Conservation (phyloP, 2,113 vertebrate genomes). For the Silurus glanis region DNA sequence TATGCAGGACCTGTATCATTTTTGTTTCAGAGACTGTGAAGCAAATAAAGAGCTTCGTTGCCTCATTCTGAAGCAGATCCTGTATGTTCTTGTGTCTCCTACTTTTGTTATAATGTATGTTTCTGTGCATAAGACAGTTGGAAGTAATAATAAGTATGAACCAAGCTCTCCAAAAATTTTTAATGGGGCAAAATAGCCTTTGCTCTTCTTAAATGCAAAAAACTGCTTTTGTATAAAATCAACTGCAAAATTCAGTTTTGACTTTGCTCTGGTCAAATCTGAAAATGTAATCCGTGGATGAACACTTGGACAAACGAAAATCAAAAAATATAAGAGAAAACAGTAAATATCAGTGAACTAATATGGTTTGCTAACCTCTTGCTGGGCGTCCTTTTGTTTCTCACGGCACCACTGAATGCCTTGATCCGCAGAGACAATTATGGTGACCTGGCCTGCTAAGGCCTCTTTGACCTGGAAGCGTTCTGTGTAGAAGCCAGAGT, state of each 20-base stretch:
- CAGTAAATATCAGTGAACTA: neutral
- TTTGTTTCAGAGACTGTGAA: neutral
- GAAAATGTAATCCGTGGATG: neutral
- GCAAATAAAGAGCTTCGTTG: neutral
- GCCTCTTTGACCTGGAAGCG: constrained; percentile 88
- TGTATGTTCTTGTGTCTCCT: neutral
- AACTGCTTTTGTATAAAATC: neutral
- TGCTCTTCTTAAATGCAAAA: neutral
- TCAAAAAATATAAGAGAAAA: neutral
- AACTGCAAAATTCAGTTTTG: neutral
- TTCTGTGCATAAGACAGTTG: neutral
- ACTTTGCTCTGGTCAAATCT: neutral
- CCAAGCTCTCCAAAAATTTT: neutral
- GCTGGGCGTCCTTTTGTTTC: constrained; percentile 61
- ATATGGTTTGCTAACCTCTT: constrained; percentile 35
- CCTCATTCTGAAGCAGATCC: neutral
- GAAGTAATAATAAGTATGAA: constrained; percentile 3
- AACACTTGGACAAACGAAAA: neutral
- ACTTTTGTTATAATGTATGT: neutral
- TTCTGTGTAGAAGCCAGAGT: constrained; percentile 88
- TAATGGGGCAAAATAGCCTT: neutral
- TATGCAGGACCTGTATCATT: neutral
- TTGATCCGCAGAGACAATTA: constrained; percentile 87
- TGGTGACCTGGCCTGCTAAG: constrained; percentile 79
- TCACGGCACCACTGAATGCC: constrained; percentile 90